Evolutionary conservation across 2,113 vertebrate species (phyloP), one percentile per base, ranked within the genome.

Genomic region (Centropristis striata): DNA sequence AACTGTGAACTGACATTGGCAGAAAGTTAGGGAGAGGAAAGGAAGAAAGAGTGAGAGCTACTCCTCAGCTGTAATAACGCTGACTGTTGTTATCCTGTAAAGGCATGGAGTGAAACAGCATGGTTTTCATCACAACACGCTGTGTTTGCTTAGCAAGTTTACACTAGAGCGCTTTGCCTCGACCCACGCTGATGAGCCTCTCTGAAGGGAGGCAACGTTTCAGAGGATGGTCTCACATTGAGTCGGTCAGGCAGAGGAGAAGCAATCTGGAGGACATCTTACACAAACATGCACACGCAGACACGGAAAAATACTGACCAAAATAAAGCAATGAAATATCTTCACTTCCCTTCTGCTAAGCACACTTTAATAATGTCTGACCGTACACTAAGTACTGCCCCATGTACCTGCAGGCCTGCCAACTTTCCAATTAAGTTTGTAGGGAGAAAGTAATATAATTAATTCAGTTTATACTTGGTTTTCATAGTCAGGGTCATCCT

Each of bases 121-220:
- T 79, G 83, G 55, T 37, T 80, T 89, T 75, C 80, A 90, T 88
- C 79, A 86, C 75, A 85, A 81, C 89, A 84, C 25, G 36, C 57
- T 79, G 83, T 80, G 86, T 86, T 82, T 89, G 47, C 66, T 85
- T 86, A 73, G 71, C 74, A 85, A 50, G 80, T 86, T 90, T 79
- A 80, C 79, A 83, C 74, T 46, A 42, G 54, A 76, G 41, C 8
- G 32, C 55, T 61, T 75, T 4, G 16, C 66, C 74, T 78, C 59
- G 1, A 32, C 41, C 70, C 10, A 6, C 16, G 1, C 68, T 60
- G 44, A 75, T 78, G 69, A 86, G 83, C 57, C 59, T 63, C 37
- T 72, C 87, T 78, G 84, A 78, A 58, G 75, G 57, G 57, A 84
- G 74, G 61, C 39, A 27, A 0, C 7, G 49, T 28, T 76, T 61